Conservation (phyloP, 2,888 invertebrate species). For the Choristoneura rosaceana region DNA sequence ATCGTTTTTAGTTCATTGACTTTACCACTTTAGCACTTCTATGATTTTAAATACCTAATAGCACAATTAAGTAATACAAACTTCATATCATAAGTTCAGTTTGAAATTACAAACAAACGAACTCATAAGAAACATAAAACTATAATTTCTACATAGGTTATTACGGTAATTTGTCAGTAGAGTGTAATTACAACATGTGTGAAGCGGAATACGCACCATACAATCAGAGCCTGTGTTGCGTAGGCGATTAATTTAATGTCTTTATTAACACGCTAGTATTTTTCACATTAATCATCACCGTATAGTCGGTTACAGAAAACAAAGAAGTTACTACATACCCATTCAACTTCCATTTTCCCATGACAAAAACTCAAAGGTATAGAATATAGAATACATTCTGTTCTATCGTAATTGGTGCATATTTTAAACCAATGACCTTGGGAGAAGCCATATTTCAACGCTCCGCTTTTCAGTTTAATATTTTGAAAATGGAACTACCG, state of each 20-base stretch:
- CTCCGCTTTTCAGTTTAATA: too few relatives aligned
- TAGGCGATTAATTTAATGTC: constrained; percentile 38
- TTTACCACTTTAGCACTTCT: neutral
- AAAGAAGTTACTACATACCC: constrained; percentile 13
- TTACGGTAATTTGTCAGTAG: constrained; percentile 36
- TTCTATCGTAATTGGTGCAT: neutral
- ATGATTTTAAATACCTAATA: neutral
- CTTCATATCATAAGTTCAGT: neutral
- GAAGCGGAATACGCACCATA: constrained; percentile 25
- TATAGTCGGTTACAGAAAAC: constrained; percentile 20
- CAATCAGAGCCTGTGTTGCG: constrained; percentile 33
- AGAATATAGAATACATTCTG: too few relatives aligned
- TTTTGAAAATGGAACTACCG: too few relatives aligned
- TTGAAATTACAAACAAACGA: neutral
- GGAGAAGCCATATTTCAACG: neutral
- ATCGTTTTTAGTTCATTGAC: neutral
- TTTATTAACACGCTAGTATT: constrained; percentile 35
- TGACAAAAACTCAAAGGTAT: neutral
- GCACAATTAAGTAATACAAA: neutral
- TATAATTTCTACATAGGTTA: constrained; percentile 26
- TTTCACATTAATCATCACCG: constrained; percentile 27
- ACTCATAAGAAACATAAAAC: neutral
- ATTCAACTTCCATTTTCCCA: constrained; percentile 1
- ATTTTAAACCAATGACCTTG: too few relatives aligned
- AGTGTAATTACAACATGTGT: constrained; percentile 37